Conservation (phyloP, 2,888 invertebrate genomes). For the Agonum fuliginosum region DNA sequence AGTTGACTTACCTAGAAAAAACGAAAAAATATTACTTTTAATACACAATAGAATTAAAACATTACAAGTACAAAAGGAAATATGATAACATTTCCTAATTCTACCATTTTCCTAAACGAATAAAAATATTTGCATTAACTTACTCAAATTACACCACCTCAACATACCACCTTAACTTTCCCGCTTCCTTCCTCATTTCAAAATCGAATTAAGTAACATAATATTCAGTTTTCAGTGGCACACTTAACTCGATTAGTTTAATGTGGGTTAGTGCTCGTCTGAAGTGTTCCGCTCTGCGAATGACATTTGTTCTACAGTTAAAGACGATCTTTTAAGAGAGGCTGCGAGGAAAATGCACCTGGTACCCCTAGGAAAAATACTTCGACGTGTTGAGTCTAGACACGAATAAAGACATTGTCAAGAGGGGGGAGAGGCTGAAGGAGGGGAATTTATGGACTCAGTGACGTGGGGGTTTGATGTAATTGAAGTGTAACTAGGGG, state of each 20-base stretch:
- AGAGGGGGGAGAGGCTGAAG: not conserved
- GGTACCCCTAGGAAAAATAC: not conserved
- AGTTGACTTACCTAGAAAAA: too few relatives aligned
- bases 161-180: not conserved
- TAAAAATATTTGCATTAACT: not conserved
- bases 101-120: too few relatives aligned
- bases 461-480: not conserved
- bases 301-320: constrained; percentile 23
- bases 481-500: not conserved
- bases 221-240: constrained; percentile 2
- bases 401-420: too few relatives aligned
- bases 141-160: not conserved
- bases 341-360: constrained; percentile 2
- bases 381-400: not conserved
- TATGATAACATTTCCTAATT: too few relatives aligned
- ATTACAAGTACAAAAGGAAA: too few relatives aligned
- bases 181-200: too few relatives aligned
- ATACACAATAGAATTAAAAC: too few relatives aligned
- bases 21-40: too few relatives aligned
- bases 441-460: not conserved
- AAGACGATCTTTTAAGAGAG: not conserved
- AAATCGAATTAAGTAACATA: constrained; percentile 9
- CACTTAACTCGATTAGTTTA: not conserved
- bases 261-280: constrained; percentile 6
- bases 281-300: too few relatives aligned